Evolutionary conservation across 2,113 vertebrate genomes (phyloP).

Genomic region (Leptodactylus fuscus): DNA sequence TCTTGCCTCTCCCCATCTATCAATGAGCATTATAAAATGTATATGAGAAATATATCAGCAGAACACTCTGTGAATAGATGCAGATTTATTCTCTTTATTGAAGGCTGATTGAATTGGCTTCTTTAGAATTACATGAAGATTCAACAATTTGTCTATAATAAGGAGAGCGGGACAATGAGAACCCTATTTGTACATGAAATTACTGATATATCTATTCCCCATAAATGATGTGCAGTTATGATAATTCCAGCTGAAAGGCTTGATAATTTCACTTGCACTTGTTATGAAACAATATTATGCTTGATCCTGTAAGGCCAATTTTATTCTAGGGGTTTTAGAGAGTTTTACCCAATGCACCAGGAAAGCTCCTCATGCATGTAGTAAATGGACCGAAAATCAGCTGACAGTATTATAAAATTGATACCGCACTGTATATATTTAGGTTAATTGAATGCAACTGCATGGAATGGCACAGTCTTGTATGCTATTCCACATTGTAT

Average conservation of each 20-base stretch:
- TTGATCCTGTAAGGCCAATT: not conserved
- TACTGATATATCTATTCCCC: not conserved
- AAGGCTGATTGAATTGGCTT: constrained; percentile 3
- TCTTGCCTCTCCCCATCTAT: not conserved
- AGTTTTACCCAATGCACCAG: too few relatives aligned
- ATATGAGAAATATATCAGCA: not conserved
- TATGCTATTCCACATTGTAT: too few relatives aligned
- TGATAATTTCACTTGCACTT: not conserved
- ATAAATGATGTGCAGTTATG: not conserved
- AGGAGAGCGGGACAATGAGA: not conserved
- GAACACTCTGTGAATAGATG: not conserved
- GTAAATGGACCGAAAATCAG: too few relatives aligned
- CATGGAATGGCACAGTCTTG: too few relatives aligned
- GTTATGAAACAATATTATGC: not conserved
- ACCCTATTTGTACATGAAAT: constrained; percentile 1
- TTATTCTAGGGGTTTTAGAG: too few relatives aligned
- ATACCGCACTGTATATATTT: too few relatives aligned
- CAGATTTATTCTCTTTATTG: not conserved
- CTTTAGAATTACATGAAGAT: not conserved
- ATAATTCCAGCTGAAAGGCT: not conserved
- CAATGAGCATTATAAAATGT: not conserved
- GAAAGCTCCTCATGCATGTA: too few relatives aligned
- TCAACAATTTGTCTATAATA: not conserved
- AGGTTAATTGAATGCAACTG: too few relatives aligned
- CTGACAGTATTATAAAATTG: too few relatives aligned